Base-by-base conservation (phyloP, 2,888 invertebrate genomes). In the Dasypogon diadema region DNA sequence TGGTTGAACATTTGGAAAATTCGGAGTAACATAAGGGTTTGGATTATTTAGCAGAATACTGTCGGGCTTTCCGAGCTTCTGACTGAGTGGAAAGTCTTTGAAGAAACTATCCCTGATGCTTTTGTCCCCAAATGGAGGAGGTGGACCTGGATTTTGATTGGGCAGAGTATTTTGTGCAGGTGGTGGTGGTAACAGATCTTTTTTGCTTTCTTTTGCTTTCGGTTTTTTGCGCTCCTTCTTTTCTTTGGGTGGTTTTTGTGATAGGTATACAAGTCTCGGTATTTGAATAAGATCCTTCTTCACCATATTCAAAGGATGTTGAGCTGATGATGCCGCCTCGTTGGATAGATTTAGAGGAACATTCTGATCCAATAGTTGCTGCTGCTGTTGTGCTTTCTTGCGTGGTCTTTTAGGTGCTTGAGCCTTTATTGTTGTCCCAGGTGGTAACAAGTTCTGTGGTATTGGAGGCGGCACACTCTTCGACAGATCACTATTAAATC, bases 31-130 rank as follows among this genome's bases (percentile, higher is more conserved):
- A 84, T 78, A 84, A 82, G 76, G 55, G 18, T 54, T 70, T 4
- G 34, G 21, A 18, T 24, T 8, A 54, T 34, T 54, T 22, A 21
- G 46, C 48, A 54, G 14, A 12, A 54, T 54, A n/a, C 12, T 54
- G 14, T 70, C 65, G 2, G 24, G 5, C 12, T 51, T 16, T 4
- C 14, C 51, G 16, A 65, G 14, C 21, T 65, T 65, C 14, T 21
- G 26, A 58, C 14, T 30, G 12, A 58, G 14, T 14, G 58, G 24
- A 26, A 5, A 14, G n/a, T 30, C 14, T 86, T 85, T 88, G 88
- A 84, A 87, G 81, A 80, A 86, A 81, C 82, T 87, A 85, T 30
- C 65, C 1, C 80, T 87, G 34, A 82, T 81, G 2, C 80, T 80
- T 63, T 48, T 72, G 46, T 51, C 56, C 37, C 2, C 10, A 37